Conservation (phyloP, 2,888 invertebrate species). For the Pachycephus smyrnensis region DNA sequence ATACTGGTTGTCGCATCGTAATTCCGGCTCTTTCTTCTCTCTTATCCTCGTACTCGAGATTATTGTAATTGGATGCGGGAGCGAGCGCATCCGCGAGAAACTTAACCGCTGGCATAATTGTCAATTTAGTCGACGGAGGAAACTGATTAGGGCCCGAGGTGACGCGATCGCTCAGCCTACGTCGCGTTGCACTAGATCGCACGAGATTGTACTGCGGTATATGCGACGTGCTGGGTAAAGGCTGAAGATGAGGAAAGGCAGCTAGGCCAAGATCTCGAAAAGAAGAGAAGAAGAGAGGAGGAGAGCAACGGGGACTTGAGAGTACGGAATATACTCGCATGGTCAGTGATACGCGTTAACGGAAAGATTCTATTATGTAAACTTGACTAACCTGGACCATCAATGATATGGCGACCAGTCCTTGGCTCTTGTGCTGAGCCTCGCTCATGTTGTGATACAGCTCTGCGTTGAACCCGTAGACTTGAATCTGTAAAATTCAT, state of each 20-base stretch:
- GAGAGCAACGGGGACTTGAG: too few species aligned
- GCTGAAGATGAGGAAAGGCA: too few species aligned
- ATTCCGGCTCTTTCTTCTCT: too few species aligned
- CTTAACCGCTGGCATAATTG: constrained; percentile 48
- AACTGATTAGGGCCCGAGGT: constrained; percentile 39
- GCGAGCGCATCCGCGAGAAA: constrained; percentile 22
- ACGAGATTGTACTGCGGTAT: too few species aligned
- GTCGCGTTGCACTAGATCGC: too few species aligned
- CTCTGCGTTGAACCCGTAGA: constrained; percentile 97
- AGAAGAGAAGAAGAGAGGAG: too few species aligned
- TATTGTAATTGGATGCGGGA: constrained; percentile 2
- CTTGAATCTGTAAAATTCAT: constrained; percentile 82
- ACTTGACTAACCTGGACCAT: constrained; percentile 86
- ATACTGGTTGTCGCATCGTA: too few species aligned
- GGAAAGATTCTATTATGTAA: not conserved
- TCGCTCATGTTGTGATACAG: constrained; percentile 97
- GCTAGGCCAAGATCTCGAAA: too few species aligned
- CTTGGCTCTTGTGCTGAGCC: constrained; percentile 96
- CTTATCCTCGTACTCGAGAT: too few species aligned
- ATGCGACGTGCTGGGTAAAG: too few species aligned
- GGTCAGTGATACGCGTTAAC: too few species aligned
- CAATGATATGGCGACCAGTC: constrained; percentile 92
- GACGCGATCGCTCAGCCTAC: not conserved
- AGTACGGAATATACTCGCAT: too few species aligned
- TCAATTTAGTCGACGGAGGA: constrained; percentile 41